phyloP scores from a whole-genome alignment of 64 coral and sea anemone species.

The Porites australiensis region DNA sequence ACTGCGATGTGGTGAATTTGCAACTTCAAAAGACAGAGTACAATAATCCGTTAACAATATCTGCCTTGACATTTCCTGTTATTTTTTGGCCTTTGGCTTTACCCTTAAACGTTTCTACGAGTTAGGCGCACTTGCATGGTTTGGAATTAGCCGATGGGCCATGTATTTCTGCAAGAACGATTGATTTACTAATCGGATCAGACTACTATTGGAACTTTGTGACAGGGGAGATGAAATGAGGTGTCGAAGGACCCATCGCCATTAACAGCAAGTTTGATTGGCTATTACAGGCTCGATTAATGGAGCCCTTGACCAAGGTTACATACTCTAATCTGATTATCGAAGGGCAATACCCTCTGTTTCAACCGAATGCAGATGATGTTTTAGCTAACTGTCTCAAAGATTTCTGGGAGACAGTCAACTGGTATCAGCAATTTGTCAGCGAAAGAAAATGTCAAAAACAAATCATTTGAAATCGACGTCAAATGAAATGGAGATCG shows the following conservation, averaged over 20 bases:
- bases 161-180: neutral
- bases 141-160: slow-evolving; percentile 42
- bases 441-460: neutral
- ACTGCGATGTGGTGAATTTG: slow-evolving; percentile 11
- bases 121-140: slow-evolving; percentile 30
- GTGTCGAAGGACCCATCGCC: slow-evolving; percentile 7
- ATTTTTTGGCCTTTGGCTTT: slow-evolving; percentile 42
- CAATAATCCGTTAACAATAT: slow-evolving; percentile 11
- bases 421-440: neutral
- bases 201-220: slow-evolving; percentile 39
- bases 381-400: slow-evolving; percentile 6
- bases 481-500: slow-evolving; percentile 6
- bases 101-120: slow-evolving; percentile 3
- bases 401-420: slow-evolving; percentile 35
- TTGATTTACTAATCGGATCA: slow-evolving; percentile 40
- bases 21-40: neutral
- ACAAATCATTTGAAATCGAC: slow-evolving; percentile 30
- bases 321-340: slow-evolving; percentile 49
- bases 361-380: slow-evolving; percentile 12
- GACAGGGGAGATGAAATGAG: neutral
- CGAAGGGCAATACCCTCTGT: neutral
- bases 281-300: slow-evolving; percentile 22
- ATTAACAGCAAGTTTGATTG: slow-evolving; percentile 39
- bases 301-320: neutral
- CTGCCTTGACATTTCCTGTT: slow-evolving; percentile 30